A percentile compares a stretch with the other conserved stretches of the same genome.
These are phyloP conservation scores for Tortricodes alternella DNA, from an alignment of 2,888 invertebrate genomes.

Conservation along the genomic window DNA sequence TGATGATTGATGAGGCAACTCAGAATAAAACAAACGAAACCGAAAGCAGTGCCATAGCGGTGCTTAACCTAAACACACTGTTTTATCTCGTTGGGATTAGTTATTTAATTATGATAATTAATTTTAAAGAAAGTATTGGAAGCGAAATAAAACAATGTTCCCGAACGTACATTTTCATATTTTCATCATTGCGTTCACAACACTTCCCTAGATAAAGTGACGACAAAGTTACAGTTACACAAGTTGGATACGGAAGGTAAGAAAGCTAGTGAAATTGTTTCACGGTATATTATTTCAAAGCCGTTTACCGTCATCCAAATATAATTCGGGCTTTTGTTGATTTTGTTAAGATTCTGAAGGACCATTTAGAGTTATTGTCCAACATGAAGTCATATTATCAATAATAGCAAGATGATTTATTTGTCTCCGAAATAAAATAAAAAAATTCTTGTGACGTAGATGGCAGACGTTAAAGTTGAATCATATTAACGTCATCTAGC, in stretches of 20 bases:
- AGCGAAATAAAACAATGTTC: conserved; percentile 66
- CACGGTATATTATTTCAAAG: neutral
- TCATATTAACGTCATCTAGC: too few relatives aligned
- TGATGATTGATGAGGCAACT: conserved; percentile 75
- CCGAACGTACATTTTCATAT: conserved; percentile 56
- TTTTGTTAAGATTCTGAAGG: too few relatives aligned
- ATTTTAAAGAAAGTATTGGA: neutral
- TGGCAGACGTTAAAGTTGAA: too few relatives aligned
- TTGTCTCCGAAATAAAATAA: too few relatives aligned
- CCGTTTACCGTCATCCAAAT: too few relatives aligned
- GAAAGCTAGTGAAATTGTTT: neutral
- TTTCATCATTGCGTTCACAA: conserved; percentile 55
- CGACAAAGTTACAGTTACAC: neutral
- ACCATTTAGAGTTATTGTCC: too few relatives aligned
- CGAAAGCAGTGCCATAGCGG: conserved; percentile 73
- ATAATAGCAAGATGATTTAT: too few relatives aligned
- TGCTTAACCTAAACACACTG: conserved; percentile 61
- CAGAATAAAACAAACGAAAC: conserved; percentile 49
- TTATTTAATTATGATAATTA: neutral
- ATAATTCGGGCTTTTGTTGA: neutral
- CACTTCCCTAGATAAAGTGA: conserved; percentile 31
- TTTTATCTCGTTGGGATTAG: conserved; percentile 51
- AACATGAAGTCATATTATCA: too few relatives aligned
- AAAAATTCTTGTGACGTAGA: too few relatives aligned
- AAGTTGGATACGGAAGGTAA: neutral